Evolutionary conservation across 1,140 invertebrate species (phyloP), one percentile per base, ranked within the genome.

Genomic region (Drosophila murphyi): DNA sequence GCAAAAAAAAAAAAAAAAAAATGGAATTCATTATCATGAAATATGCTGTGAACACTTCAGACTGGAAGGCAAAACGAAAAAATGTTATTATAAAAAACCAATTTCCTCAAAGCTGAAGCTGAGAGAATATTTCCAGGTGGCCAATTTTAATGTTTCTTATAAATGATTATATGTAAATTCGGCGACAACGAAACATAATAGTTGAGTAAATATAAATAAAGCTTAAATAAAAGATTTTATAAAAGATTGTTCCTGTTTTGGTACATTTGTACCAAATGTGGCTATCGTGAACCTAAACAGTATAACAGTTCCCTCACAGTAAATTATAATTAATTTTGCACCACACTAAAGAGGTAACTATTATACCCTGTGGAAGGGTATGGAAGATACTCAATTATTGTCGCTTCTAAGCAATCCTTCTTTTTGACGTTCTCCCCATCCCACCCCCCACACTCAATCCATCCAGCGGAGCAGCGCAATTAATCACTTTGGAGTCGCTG

Each of bases 401-500:
- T 48, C 28, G 48, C 29, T 34, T 28, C 3, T 12, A 45, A 52
- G 45, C 20, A 20, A 20, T 20, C 20, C 20, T 20, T 20, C 20
- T 20, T 20, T 54, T 57, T 45, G 31, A 39, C 34, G 37, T 35
- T 5, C 34, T 41, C 47, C n/a, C 6, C 20, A 20, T 20, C 20
- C 10, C 56, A 12, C 34, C 5, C 6, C 35, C 6, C 39, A 20
- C 39, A 43, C 3, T 28, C 41, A 12, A 57, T 56, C 31, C 43
- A 37, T 61, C 51, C 3, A 20, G 52, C 37, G 2, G 60, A 65
- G 48, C 43, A 61, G 52, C 68, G 60, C 47, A 80, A 83, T 88
- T 83, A 89, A 88, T 88, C 77, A 89, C 72, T 65, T 89, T 72
- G 47, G 39, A 55, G 51, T 69, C 68, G 64, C 35, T 70, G 35